Conservation (phyloP, 2,797 vertebrate species). For the Rhabdophis nuchalis region DNA sequence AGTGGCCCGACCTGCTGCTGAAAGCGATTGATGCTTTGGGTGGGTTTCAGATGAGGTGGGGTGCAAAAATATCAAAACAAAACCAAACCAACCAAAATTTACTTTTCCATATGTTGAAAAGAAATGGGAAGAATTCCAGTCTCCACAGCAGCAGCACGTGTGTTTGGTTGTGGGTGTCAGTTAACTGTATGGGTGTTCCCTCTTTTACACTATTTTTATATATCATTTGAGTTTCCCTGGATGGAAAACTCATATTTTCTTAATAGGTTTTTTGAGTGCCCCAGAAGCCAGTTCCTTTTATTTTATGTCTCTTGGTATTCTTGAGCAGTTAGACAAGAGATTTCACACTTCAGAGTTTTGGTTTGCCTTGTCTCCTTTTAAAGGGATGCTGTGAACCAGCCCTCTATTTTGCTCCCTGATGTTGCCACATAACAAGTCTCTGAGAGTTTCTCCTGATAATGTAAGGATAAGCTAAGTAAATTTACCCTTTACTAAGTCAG, state of each 20-base stretch:
- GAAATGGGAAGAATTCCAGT: not conserved
- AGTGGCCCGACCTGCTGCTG: not conserved
- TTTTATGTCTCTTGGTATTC: conserved; percentile 32
- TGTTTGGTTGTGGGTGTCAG: conserved; percentile 54
- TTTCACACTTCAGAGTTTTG: rapidly evolving
- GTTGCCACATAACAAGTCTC: not conserved
- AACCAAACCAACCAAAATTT: not conserved
- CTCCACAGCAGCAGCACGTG: conserved; percentile 50
- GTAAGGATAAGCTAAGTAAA: not conserved
- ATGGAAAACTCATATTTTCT: conserved; percentile 22
- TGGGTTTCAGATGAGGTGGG: conserved; percentile 48
- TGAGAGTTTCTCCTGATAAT: conserved; percentile 19
- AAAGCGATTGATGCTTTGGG: conserved; percentile 7
- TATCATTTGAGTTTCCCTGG: conserved; percentile 32
- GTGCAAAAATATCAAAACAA: conserved; percentile 39
- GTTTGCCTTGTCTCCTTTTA: conserved; percentile 21
- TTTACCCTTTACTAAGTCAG: not conserved
- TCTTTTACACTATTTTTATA: conserved; percentile 39
- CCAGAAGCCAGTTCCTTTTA: not conserved
- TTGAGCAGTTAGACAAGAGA: not conserved
- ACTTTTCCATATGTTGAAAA: conserved; percentile 15
- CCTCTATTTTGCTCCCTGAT: not conserved
- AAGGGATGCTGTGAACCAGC: conserved; percentile 12
- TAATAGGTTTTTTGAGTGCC: conserved; percentile 8
- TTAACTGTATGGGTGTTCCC: conserved; percentile 38